These are phyloP conservation scores for Cyclophora albipunctata DNA, from an alignment of 2,888 invertebrate genomes.

Conservation along the genomic window DNA sequence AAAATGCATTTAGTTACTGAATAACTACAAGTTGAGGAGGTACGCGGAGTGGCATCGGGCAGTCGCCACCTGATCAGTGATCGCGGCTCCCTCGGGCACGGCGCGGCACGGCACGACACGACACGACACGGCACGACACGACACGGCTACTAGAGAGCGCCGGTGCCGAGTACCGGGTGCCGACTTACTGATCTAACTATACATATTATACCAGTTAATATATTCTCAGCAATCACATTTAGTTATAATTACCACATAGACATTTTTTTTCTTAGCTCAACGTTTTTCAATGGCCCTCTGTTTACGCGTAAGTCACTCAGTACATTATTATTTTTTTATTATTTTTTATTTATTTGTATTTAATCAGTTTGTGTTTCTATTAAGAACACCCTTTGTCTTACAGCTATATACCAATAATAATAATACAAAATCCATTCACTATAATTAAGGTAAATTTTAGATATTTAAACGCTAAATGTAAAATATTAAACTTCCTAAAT, in stretches of 20 bases:
- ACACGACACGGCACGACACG: background rate
- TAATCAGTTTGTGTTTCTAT: conserved; percentile 68
- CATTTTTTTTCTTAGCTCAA: conserved; percentile 73
- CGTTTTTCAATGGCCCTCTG: conserved; percentile 75
- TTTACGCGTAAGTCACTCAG: conserved; percentile 76
- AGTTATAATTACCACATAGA: conserved; percentile 70
- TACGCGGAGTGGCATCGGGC: conserved; percentile 12
- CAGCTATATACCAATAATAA: conserved; percentile 74
- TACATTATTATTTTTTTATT: conserved; percentile 57
- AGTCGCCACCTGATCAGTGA: background rate
- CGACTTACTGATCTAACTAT: conserved; percentile 62
- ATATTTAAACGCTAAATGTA: conserved; percentile 75
- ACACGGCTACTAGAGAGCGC: conserved; percentile 26
- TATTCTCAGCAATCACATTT: conserved; percentile 73
- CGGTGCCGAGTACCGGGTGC: conserved; percentile 12
- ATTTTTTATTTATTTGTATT: conserved; percentile 52
- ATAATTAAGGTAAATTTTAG: conserved; percentile 76
- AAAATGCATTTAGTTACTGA: conserved; percentile 46
- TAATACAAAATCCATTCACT: conserved; percentile 73
- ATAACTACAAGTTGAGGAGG: conserved; percentile 30
- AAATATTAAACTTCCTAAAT: conserved; percentile 76
- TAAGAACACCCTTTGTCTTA: conserved; percentile 72
- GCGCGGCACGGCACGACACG: background rate
- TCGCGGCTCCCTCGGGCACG: background rate
- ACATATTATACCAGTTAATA: conserved; percentile 65